Evolutionary conservation across 2,113 vertebrate genomes (phyloP).

Genomic region (Neolamprologus modestus): DNA sequence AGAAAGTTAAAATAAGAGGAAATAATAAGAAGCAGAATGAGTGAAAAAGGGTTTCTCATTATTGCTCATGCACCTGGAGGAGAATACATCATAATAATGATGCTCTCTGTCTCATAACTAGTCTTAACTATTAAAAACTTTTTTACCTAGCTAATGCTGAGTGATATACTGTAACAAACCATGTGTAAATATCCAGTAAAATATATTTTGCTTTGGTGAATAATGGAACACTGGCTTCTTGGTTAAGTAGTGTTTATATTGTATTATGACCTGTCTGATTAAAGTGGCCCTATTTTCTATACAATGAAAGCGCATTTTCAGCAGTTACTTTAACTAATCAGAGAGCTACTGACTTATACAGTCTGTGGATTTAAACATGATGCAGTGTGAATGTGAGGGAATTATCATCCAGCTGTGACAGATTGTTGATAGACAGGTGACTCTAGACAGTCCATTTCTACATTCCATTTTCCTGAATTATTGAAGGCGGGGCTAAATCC

Average conservation of each 20-base stretch:
- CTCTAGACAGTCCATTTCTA: slow-evolving; percentile 24
- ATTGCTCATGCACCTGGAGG: background rate
- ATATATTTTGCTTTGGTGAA: background rate
- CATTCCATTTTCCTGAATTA: slow-evolving; percentile 42
- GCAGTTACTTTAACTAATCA: background rate
- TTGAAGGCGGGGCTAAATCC: slow-evolving; percentile 49
- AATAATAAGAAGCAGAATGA: background rate
- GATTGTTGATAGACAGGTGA: background rate
- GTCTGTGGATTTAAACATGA: background rate
- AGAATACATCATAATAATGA: background rate
- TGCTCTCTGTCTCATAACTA: background rate
- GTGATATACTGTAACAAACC: background rate
- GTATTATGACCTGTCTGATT: background rate
- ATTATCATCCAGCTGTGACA: background rate
- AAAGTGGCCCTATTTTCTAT: background rate
- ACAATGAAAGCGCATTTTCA: background rate
- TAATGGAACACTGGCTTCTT: background rate
- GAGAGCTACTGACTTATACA: background rate
- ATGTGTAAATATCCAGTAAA: background rate
- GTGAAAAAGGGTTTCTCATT: background rate
- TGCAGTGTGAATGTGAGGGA: background rate
- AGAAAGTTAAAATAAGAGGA: background rate
- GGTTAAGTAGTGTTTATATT: background rate
- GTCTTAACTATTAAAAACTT: background rate
- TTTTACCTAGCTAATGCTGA: background rate